Evolutionary conservation across 2,797 vertebrate genomes (phyloP).

Genomic region (Poeciliopsis paucimaculata): DNA sequence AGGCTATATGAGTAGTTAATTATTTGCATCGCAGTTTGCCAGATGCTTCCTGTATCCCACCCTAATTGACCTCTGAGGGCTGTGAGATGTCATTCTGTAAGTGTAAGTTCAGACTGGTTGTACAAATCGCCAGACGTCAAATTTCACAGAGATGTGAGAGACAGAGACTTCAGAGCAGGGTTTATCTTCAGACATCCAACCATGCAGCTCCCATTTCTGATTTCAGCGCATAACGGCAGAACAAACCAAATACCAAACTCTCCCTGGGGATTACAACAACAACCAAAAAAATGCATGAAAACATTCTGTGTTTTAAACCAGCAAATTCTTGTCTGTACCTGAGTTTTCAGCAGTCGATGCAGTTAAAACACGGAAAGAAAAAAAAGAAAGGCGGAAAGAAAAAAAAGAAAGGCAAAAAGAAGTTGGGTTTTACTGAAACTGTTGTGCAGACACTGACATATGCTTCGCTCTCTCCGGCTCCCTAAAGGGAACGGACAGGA

Average conservation of each 20-base stretch:
- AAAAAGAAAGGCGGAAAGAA: too few species aligned
- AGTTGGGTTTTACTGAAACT: conserved; percentile 40
- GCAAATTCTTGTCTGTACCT: not conserved
- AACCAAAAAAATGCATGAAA: not conserved
- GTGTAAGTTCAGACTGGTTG: conserved; percentile 52
- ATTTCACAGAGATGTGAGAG: conserved; percentile 61
- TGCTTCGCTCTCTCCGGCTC: conserved; percentile 55
- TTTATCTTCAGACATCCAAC: conserved; percentile 48
- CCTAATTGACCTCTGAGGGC: conserved; percentile 57
- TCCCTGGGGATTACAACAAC: not conserved
- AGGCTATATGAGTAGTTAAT: conserved; percentile 71
- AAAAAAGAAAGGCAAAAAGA: not conserved
- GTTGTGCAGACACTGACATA: conserved; percentile 61
- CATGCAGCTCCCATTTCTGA: conserved; percentile 25
- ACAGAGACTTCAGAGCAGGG: conserved; percentile 34
- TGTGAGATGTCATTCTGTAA: conserved; percentile 62
- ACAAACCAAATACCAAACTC: not conserved
- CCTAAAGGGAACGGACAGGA: conserved; percentile 64
- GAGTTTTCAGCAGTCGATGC: not conserved
- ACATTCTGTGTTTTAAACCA: not conserved
- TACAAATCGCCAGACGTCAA: conserved; percentile 53
- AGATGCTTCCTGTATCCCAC: conserved; percentile 57
- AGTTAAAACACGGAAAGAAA: not conserved
- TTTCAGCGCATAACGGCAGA: conserved; percentile 20
- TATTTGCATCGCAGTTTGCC: conserved; percentile 60